Base-by-base conservation (phyloP, 1,140 invertebrate species). In the Microplitis mediator region DNA sequence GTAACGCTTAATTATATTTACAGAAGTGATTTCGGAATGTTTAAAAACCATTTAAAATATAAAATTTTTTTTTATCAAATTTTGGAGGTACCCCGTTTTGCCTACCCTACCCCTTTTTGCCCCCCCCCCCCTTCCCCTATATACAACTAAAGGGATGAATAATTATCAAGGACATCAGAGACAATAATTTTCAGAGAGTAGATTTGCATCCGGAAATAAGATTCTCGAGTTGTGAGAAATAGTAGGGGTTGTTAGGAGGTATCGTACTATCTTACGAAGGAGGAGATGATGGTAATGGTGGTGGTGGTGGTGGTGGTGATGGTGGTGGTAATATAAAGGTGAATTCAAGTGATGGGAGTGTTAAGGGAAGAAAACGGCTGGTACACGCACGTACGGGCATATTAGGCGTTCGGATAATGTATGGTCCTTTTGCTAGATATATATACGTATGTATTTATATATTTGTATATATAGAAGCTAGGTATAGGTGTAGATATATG, bases 341-440 rank as follows among this genome's bases (percentile, higher is more conserved):
- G 39, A 45, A 45, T 80, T 70, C 76, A 23, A 31, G 32, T 51
- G 16, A 70, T 14, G 34, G 45, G 13, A 52, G 52, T 32, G 54
- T 6, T 51, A 34, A 45, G 52, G 62, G 35, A 58, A 51, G 58
- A 23, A 67, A 61, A 67, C 64, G 69, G 35, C 58, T 71, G 79
- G 81, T 84, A 83, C 80, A 85, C 81, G 85, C 86, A 87, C 86
- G 86, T 87, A 86, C 84, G 80, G 74, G 73, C 82, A 77, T 84
- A 83, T 84, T 83, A 84, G 79, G 80, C 81, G 74, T 8, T 77
- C 69, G 82, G 80, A 80, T 87, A 86, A 87, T 86, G 82, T 87
- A 87, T 81, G 81, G 70, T 75, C 74, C 77, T 81, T 77, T 79
- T 81, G 81, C 82, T 73, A 31, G 39, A 9, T 45, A 45, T 45